phyloP scores from a whole-genome alignment of 2,888 invertebrate species.

The Ditula angustiorana region DNA sequence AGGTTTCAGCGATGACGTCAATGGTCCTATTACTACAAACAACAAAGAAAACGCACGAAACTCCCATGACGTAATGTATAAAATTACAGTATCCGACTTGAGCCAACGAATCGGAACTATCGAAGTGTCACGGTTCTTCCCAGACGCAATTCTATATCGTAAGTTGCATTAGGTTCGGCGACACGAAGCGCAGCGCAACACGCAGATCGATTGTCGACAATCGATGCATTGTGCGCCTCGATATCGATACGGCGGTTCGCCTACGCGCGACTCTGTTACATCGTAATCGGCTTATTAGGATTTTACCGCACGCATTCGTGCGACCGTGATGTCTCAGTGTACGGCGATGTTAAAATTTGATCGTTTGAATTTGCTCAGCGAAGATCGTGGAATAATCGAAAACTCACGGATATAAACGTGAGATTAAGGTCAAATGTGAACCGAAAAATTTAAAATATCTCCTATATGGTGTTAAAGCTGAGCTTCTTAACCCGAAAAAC shows the following conservation, averaged over 20 bases:
- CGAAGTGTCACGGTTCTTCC: constrained; percentile 5
- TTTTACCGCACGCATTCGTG: constrained; percentile 72
- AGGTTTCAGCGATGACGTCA: constrained; percentile 54
- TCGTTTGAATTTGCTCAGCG: constrained; percentile 23
- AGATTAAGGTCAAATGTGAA: constrained; percentile 13
- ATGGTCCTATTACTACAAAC: constrained; percentile 37
- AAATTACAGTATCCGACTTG: neutral
- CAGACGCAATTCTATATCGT: constrained; percentile 29
- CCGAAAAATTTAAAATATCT: neutral
- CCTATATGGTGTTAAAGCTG: neutral
- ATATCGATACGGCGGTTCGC: constrained; percentile 67
- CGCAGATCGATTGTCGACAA: constrained; percentile 73
- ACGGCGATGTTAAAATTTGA: constrained; percentile 45
- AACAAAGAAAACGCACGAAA: constrained; percentile 27
- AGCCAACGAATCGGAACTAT: constrained; percentile 7
- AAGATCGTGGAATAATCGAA: constrained; percentile 22
- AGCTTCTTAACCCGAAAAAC: neutral
- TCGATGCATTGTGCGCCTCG: constrained; percentile 65
- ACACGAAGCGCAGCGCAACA: constrained; percentile 46
- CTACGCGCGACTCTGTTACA: constrained; percentile 73
- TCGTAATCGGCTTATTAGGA: constrained; percentile 81
- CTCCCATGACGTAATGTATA: constrained; percentile 7
- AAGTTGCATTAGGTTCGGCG: constrained; percentile 24
- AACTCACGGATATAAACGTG: constrained; percentile 7
- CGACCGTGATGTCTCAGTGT: constrained; percentile 57